A percentile compares a stretch with the other conserved stretches of the same genome.
Evolutionary conservation across 1,140 invertebrate genomes (phyloP).

Genomic region (Lysiphlebus fabarum): DNA sequence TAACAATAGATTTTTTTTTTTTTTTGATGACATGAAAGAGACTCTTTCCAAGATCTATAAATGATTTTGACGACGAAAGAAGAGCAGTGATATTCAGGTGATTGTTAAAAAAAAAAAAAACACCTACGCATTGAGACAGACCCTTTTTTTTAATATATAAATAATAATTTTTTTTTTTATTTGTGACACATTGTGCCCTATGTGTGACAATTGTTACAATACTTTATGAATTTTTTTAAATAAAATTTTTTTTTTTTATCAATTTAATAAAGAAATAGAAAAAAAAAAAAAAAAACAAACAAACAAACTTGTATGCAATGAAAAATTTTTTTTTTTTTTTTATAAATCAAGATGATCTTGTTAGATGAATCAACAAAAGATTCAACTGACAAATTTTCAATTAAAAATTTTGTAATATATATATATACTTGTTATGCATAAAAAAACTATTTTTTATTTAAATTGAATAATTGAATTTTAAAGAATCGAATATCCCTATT

Average conservation of each 20-base stretch:
- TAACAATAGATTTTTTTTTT: slow-evolving; percentile 1
- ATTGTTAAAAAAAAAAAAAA: slow-evolving; percentile 6
- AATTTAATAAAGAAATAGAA: not conserved
- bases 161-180: not conserved
- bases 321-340: too few relatives aligned
- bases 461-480: too few relatives aligned
- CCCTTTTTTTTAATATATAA: not conserved
- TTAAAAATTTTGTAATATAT: too few relatives aligned
- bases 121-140: slow-evolving; percentile 4
- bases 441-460: too few relatives aligned
- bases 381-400: too few relatives aligned
- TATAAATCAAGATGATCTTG: too few relatives aligned
- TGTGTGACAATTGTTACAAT: slow-evolving; percentile 6
- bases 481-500: too few relatives aligned
- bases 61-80: not conserved
- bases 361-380: too few relatives aligned
- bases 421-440: too few relatives aligned
- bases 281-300: slow-evolving; percentile 12
- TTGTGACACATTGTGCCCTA: slow-evolving; percentile 9
- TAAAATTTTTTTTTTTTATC: slow-evolving; percentile 1
- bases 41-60: too few relatives aligned
- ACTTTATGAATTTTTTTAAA: not conserved
- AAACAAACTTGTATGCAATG: slow-evolving; percentile 7
- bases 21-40: slow-evolving; percentile 6
- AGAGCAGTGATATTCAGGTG: slow-evolving; percentile 10